These are phyloP conservation scores for Lepidothrix coronata DNA, from an alignment of 2,113 vertebrate genomes.

Conservation along the genomic window DNA sequence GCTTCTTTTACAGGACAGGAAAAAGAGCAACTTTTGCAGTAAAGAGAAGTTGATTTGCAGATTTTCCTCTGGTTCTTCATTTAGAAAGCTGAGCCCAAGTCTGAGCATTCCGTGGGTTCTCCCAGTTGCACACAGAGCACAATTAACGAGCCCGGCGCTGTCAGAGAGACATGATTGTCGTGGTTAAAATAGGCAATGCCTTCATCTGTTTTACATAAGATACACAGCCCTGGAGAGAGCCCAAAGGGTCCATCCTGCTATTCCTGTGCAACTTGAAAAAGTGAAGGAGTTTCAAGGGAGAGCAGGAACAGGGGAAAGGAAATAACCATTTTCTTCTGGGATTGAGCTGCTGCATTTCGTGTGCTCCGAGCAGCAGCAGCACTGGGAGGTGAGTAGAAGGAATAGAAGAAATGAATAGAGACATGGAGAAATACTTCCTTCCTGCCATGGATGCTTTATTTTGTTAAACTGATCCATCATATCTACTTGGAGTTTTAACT, in stretches of 20 bases:
- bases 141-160: not conserved
- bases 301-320: not conserved
- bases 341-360: not conserved
- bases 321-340: not conserved
- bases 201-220: conserved; percentile 33
- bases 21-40: not conserved
- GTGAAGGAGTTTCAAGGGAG: not conserved
- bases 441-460: not conserved
- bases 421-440: not conserved
- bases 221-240: conserved; percentile 25
- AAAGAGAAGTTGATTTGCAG: conserved; percentile 51
- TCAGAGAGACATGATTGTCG: not conserved
- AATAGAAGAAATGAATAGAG: not conserved
- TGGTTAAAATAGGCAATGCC: conserved; percentile 29
- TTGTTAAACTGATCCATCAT: not conserved
- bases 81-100: not conserved
- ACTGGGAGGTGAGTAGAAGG: conserved; percentile 31
- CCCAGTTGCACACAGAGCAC: not conserved
- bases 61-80: conserved; percentile 30
- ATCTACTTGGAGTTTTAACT: not conserved
- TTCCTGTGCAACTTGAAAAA: not conserved
- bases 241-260: not conserved
- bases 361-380: not conserved
- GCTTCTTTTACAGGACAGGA: not conserved
- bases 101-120: conserved; percentile 1